Conservation (phyloP, 2,113 vertebrate genomes). For the Mandrillus leucophaeus region DNA sequence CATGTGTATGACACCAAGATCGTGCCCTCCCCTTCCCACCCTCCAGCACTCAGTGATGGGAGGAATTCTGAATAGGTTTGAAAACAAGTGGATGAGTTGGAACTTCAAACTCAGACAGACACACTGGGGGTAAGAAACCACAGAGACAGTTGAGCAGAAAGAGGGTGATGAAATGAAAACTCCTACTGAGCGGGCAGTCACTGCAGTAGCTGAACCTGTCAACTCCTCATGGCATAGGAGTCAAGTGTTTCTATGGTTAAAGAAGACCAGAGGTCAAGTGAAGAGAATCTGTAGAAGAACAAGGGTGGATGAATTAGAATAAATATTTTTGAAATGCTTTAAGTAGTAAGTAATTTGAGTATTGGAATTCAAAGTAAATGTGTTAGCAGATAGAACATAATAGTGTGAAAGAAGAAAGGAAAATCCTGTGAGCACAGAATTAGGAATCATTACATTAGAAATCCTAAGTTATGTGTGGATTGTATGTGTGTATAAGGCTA, state of each 20-base stretch:
- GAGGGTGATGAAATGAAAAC: constrained; percentile 56
- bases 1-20: neutral
- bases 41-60: neutral
- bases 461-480: neutral
- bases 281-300: constrained; percentile 44
- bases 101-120: constrained; percentile 34
- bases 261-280: constrained; percentile 70
- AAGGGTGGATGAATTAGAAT: constrained; percentile 56
- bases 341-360: constrained; percentile 56
- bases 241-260: constrained; percentile 56
- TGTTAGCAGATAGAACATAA: neutral
- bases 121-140: constrained; percentile 9
- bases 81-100: constrained; percentile 9
- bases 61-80: constrained; percentile 56
- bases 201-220: constrained; percentile 43
- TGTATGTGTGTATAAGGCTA: neutral
- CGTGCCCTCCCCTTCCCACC: neutral
- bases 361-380: constrained; percentile 35
- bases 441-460: neutral
- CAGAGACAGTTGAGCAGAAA: constrained; percentile 12
- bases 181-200: neutral
- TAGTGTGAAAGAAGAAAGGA: neutral
- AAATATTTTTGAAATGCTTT: constrained; percentile 70
- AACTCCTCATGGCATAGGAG: neutral
- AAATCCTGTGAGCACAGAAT: neutral